Conservation (phyloP, 2,797 vertebrate species). For the Chaunax sp. region DNA sequence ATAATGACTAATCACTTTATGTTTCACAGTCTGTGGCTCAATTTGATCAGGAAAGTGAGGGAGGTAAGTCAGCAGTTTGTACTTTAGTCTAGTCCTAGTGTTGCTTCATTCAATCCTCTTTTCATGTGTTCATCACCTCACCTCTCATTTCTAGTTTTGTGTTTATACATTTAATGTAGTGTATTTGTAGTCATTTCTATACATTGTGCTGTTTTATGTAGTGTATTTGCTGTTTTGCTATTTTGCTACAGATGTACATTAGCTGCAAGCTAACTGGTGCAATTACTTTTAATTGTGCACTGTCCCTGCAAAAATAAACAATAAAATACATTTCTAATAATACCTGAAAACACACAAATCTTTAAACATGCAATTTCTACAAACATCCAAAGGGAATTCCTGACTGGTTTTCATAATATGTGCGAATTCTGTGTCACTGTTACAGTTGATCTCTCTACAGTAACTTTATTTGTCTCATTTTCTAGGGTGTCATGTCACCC, state of each 20-base stretch:
- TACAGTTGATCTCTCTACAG: background rate
- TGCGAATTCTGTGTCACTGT: background rate
- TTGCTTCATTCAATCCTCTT: background rate
- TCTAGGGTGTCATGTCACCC: slow-evolving; percentile 76
- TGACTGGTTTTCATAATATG: background rate
- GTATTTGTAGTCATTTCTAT: too few species aligned
- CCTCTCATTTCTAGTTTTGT: background rate
- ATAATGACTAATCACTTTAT: slow-evolving; percentile 30
- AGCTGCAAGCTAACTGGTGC: too few species aligned
- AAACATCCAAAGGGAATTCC: background rate
- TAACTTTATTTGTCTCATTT: background rate
- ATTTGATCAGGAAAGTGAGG: slow-evolving; percentile 85
- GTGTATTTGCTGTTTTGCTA: too few species aligned
- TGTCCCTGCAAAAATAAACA: too few species aligned
- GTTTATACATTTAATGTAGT: too few species aligned
- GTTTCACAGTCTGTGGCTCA: slow-evolving; percentile 85
- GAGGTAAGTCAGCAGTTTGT: slow-evolving; percentile 81
- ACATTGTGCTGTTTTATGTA: too few species aligned
- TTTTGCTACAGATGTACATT: too few species aligned
- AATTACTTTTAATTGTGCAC: too few species aligned
- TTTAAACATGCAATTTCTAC: background rate
- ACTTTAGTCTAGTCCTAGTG: background rate
- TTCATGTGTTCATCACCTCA: background rate
- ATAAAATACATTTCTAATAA: background rate
- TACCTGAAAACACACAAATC: background rate